Conservation (phyloP, 1,140 invertebrate genomes). For the Harlomillsia oculata region DNA sequence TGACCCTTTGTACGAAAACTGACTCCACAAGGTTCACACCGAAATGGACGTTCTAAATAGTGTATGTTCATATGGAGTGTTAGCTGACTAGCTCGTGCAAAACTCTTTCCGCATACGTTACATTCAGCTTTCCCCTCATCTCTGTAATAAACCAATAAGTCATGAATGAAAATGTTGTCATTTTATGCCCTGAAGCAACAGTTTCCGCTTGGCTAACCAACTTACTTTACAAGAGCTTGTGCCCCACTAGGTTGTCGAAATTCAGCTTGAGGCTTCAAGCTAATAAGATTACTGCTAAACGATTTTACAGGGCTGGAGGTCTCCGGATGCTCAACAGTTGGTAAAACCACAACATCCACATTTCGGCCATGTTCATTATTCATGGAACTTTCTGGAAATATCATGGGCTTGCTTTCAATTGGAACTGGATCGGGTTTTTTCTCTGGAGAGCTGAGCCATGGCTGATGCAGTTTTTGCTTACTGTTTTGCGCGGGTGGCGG, state of each 20-base stretch:
- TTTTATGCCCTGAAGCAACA: too few species aligned
- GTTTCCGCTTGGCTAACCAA: too few species aligned
- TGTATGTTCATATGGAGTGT: constrained; percentile 90
- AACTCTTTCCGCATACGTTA: constrained; percentile 79
- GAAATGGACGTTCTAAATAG: constrained; percentile 83
- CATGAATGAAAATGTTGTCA: background rate
- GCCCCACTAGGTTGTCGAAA: constrained; percentile 34
- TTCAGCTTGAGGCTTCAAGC: constrained; percentile 33
- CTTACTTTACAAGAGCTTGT: constrained; percentile 33
- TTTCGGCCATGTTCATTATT: background rate
- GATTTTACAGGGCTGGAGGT: too few species aligned
- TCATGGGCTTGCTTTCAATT: background rate
- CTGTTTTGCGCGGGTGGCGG: constrained; percentile 4
- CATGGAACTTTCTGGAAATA: background rate
- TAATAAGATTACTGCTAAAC: background rate
- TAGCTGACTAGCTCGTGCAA: constrained; percentile 79
- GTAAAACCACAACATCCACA: background rate
- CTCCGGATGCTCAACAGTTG: background rate
- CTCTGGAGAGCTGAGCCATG: constrained; percentile 31
- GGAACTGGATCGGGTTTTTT: background rate
- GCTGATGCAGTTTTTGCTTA: constrained; percentile 26
- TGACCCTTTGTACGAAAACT: constrained; percentile 85
- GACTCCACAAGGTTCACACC: constrained; percentile 81
- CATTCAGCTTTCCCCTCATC: constrained; percentile 76
- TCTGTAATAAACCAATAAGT: constrained; percentile 37